phyloP scores from a whole-genome alignment of 2,888 invertebrate genomes.

The Pterostichus madidus region DNA sequence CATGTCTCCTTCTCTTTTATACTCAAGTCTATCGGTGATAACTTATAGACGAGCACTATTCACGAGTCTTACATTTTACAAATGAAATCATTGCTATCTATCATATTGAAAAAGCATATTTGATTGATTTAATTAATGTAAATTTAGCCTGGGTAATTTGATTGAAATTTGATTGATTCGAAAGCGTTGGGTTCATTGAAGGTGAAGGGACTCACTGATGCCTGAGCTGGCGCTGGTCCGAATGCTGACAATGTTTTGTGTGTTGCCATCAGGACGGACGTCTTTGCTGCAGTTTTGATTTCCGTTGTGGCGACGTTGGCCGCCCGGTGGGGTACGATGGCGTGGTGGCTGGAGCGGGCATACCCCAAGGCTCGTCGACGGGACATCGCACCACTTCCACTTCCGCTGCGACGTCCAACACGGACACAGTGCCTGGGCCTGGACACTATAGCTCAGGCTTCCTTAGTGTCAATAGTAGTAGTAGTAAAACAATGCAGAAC shows the following conservation, averaged over 20 bases:
- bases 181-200: slow-evolving; percentile 60
- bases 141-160: slow-evolving; percentile 51
- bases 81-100: slow-evolving; percentile 46
- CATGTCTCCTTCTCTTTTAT: slow-evolving; percentile 59
- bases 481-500: slow-evolving; percentile 61
- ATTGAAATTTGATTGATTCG: slow-evolving; percentile 44
- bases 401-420: slow-evolving; percentile 35
- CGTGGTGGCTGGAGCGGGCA: slow-evolving; percentile 72
- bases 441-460: slow-evolving; percentile 65
- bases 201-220: slow-evolving; percentile 58
- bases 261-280: slow-evolving; percentile 76
- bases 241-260: slow-evolving; percentile 65
- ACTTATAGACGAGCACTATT: slow-evolving; percentile 65
- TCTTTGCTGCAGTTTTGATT: slow-evolving; percentile 78
- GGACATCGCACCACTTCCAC: slow-evolving; percentile 66
- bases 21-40: slow-evolving; percentile 60
- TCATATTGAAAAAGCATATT: slow-evolving; percentile 55
- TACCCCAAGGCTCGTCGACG: slow-evolving; percentile 60
- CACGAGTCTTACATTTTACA: slow-evolving; percentile 43
- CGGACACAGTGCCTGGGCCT: slow-evolving; percentile 61
- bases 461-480: slow-evolving; percentile 67
- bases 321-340: slow-evolving; percentile 76
- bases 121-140: slow-evolving; percentile 51
- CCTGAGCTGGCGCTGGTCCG: slow-evolving; percentile 19
- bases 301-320: slow-evolving; percentile 76